Evolutionary conservation across 1,140 invertebrate genomes (phyloP), one percentile per base, ranked within the genome.

Genomic region (Cydia splendana): DNA sequence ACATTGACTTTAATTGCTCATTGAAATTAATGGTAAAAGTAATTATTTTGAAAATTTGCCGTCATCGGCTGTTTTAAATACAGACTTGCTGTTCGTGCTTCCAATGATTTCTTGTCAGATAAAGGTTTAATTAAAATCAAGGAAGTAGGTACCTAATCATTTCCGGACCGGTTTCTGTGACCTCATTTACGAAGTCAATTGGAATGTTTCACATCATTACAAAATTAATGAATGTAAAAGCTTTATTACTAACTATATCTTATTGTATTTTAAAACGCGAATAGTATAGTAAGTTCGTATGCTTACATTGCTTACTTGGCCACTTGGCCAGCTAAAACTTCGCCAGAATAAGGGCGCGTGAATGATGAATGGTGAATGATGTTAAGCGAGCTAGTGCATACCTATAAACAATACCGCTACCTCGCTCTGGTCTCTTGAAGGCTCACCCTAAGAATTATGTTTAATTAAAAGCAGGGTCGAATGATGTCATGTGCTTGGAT

Each of bases 1-100:
- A 75, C 75, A 62, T 24, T 62, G 76, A 69, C 81, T 77, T 81
- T 77, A 80, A 83, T 82, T 83, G 80, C 73, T 82, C 74, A 73
- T 65, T 80, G 69, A 79, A 82, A 82, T 79, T 78, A 75, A 82
- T 77, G 76, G 30, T 28, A 13, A 51, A 74, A 42, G 30, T 71
- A 38, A 71, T 71, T 18, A 20, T 71, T 71, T 71, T 71, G 30
- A n/a, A 71, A 38, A 13, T 71, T 62, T 42, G 15, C 30, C 30
- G 67, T 71, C 34, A 71, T 71, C 34, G 67, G 67, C 30, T 38
- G n/a, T 42, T 42, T 42, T 18, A 71, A 38, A 71, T 71, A 38
- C 65, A 69, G 24, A 34, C 15, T 15, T 62, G 20, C 9, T 20
- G 18, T 20, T 62, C 57, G 18, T 62, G 12, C 2, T 48, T 48